A percentile compares a stretch with the other conserved stretches of the same genome.
Conservation (phyloP, 2,888 invertebrate genomes). For the Neuroscelio doddi region DNA sequence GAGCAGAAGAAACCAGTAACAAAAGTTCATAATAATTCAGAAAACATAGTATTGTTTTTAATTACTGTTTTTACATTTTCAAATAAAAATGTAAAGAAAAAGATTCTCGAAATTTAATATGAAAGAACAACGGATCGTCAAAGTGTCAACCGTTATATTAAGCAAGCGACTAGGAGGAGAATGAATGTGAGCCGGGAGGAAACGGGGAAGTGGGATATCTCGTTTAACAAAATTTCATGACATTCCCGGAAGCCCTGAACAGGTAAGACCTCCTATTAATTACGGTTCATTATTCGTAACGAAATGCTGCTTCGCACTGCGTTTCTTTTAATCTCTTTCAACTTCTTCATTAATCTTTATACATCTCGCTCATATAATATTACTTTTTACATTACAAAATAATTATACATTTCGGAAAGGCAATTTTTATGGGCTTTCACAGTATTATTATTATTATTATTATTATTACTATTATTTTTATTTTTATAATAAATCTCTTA, state of each 20-base stretch:
- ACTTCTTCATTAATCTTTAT: conserved; percentile 43
- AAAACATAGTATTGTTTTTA: no score
- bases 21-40: no score
- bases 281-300: conserved; percentile 40
- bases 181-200: conserved; percentile 26
- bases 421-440: conserved; percentile 36
- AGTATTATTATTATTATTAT: conserved; percentile 29
- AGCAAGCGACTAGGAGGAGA: conserved; percentile 38
- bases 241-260: conserved; percentile 9
- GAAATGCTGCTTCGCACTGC: conserved; percentile 40
- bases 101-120: no score
- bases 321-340: conserved; percentile 39
- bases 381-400: conserved; percentile 28
- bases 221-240: conserved; percentile 20
- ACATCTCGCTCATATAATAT: conserved; percentile 27
- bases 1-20: no score
- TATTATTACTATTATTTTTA: conserved; percentile 34
- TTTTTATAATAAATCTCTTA: no score
- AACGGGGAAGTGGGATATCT: conserved; percentile 24
- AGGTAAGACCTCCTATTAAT: conserved; percentile 41
- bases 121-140: no score
- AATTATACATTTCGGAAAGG: conserved; percentile 35
- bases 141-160: conserved; percentile 35
- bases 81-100: no score
- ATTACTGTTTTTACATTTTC: no score